phyloP scores from a whole-genome alignment of 1,140 invertebrate genomes.

The Hirudo medicinalis region DNA sequence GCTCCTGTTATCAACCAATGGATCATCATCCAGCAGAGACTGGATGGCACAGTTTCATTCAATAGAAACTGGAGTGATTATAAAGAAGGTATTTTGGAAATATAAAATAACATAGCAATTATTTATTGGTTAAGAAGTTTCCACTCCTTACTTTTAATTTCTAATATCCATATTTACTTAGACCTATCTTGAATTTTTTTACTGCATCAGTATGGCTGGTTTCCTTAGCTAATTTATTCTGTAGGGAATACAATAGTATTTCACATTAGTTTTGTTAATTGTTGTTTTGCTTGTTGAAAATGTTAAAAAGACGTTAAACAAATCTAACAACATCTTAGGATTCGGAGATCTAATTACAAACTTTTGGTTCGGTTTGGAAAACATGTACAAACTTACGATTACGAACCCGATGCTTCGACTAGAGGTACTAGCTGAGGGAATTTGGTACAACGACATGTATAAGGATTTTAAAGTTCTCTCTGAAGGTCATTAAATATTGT shows the following conservation, averaged over 20 bases:
- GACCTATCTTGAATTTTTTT: no score
- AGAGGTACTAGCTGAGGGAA: neutral
- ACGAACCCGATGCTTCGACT: slow-evolving; percentile 2
- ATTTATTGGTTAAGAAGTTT: no score
- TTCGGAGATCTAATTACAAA: slow-evolving; percentile 28
- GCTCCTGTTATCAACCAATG: neutral
- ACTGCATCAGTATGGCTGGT: no score
- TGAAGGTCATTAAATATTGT: neutral
- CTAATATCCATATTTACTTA: no score
- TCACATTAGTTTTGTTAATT: no score
- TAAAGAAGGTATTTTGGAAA: neutral
- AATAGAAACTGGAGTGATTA: slow-evolving; percentile 25
- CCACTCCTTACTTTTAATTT: no score
- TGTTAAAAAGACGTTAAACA: no score
- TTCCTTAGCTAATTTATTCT: no score
- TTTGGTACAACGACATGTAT: neutral
- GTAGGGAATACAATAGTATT: no score
- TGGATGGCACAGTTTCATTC: slow-evolving; percentile 25
- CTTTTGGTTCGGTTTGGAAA: slow-evolving; percentile 31
- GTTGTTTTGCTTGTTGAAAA: no score
- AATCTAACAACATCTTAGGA: slow-evolving; percentile 19
- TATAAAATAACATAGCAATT: no score
- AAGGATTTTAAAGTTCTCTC: slow-evolving; percentile 4
- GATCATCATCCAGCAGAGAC: slow-evolving; percentile 28
- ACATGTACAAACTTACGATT: slow-evolving; percentile 28